Base-by-base conservation (phyloP, 2,888 invertebrate genomes). In the Nomada ferruginata region DNA sequence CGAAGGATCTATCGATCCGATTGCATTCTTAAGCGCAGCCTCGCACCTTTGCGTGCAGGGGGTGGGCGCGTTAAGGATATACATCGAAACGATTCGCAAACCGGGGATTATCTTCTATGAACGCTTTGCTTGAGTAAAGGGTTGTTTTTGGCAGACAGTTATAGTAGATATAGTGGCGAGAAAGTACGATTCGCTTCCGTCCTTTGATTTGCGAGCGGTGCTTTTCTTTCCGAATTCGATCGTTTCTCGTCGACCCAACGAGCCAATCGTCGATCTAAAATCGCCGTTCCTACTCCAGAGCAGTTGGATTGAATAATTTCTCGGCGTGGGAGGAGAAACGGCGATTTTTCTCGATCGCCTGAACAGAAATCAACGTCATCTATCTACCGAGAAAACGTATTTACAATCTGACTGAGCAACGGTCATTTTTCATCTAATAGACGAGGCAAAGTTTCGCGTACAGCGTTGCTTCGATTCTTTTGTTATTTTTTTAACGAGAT, bases 51-150 rank as follows among this genome's bases (percentile, higher is more conserved):
- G 36, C 7, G 36, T 7, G 36, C 36, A 36, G 0, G 36, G 36
- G 36, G 36, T 36, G 7, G 0, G 36, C 36, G 36, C 47, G 13
- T 13, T 10, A 2, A 47, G 15, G 11, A 47, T 47, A 11, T 47
- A 2, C 47, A 47, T 47, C 15, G 47, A 47, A 15, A 47, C 13
- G 15, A 47, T 15, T 11, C 47, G 47, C 47, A 47, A 7, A 7
- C 29, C 29, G 29, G 7, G 29, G 29, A 29, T 53, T 53, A n/a
- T n/a, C 44, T 26, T 59, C 26, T n/a, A 29, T 36, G 47, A 29
- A 47, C 61, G 53, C 61, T 78, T 78, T 66, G 78, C 55, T 78
- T 42, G 55, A 68, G 61, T 77, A 65, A 73, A 77, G 20, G 57
- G 29, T 78, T 61, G 76, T 59, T 63, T 78, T 52, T 47, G 50